Base-by-base conservation (phyloP, 2,888 invertebrate species). In the Laspeyria flexula region DNA sequence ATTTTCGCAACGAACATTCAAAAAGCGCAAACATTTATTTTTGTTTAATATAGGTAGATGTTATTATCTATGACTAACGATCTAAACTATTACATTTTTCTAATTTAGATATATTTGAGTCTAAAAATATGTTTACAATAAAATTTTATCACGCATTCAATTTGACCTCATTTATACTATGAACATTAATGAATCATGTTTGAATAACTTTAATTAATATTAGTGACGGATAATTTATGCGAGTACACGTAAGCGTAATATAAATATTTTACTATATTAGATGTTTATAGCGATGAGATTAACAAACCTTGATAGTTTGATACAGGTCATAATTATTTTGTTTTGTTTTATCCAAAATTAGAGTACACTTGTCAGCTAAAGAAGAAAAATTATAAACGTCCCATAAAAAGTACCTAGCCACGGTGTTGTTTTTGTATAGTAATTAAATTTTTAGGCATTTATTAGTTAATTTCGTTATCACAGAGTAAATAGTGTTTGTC, bases 71-170 rank as follows among this genome's bases (percentile, higher is more conserved):
- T 64, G 35, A 38, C 74, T 77, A 77, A 56, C 30, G 23, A 51
- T 67, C 76, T 79, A 76, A 68, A 75, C 71, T 73, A 75, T 79
- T 74, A 77, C 71, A 75, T 73, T 72, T 70, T 69, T 74, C 80
- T 69, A 82, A 76, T 80, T 74, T 79, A 80, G 75, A 83, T 81
- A 85, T 82, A 86, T 78, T 80, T 54, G 79, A 78, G 77, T 86
- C 86, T 85, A 86, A 87, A 88, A 86, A 86, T 86, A 85, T 45
- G 16, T 45, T 51, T 37, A 3, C 41, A 47, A 35, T 41, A n/a
- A 47, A 35, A 41, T 34, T 40, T 34, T 50, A 44, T 50, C 80
- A 81, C 79, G 77, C 66, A 57, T 71, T 69, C 59, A 67, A 71
- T 74, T 77, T 76, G 65, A 71, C 67, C 54, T 66, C 57, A 65